These are phyloP conservation scores for Listronotus oregonensis DNA, from an alignment of 1,140 invertebrate species.

Conservation along the genomic window DNA sequence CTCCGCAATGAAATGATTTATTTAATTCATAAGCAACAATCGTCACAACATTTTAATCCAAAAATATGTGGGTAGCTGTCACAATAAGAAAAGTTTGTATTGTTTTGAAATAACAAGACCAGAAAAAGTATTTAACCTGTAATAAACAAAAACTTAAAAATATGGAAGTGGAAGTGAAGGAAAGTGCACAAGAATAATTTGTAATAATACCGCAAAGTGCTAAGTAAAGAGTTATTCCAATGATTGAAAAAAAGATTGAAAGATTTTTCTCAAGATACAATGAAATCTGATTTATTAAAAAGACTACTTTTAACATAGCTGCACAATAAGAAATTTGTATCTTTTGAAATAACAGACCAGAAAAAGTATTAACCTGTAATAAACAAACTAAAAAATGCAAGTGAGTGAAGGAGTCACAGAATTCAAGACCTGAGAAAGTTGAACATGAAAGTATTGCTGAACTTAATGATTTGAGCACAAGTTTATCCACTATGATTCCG, in stretches of 20 bases:
- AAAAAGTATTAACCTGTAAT: too few relatives aligned
- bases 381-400: too few relatives aligned
- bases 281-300: constrained; percentile 80
- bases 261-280: constrained; percentile 78
- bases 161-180: too few relatives aligned
- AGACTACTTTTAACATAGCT: constrained; percentile 77
- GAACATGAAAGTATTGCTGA: too few relatives aligned
- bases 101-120: constrained; percentile 15
- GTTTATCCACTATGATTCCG: constrained; percentile 76
- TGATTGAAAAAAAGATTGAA: constrained; percentile 26
- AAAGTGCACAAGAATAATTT: too few relatives aligned
- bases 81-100: constrained; percentile 1
- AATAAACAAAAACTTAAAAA: too few relatives aligned
- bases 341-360: too few relatives aligned
- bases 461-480: too few relatives aligned
- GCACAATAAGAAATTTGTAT: too few relatives aligned
- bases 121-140: background rate
- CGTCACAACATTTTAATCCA: background rate
- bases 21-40: constrained; percentile 12
- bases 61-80: constrained; percentile 11
- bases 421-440: too few relatives aligned
- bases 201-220: too few relatives aligned
- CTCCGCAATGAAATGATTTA: constrained; percentile 14
- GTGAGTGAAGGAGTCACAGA: too few relatives aligned
- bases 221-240: background rate